These are phyloP conservation scores for Drosophila paulistorum DNA, from an alignment of 1,140 invertebrate species.

Conservation along the genomic window DNA sequence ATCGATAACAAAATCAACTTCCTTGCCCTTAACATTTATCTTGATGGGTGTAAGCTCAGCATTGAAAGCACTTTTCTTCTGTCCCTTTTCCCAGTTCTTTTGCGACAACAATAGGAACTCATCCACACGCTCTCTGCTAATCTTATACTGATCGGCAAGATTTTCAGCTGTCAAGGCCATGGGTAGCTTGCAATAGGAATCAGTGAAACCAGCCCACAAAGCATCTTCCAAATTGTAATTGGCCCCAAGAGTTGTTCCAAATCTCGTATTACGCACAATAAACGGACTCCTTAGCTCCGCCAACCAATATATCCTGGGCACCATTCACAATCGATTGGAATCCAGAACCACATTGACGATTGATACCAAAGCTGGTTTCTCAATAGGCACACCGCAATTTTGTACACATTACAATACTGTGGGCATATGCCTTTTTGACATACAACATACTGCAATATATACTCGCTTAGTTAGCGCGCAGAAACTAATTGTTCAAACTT, in stretches of 20 bases:
- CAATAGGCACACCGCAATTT: slow-evolving; percentile 92
- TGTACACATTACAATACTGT: too few species aligned
- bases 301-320: slow-evolving; percentile 94
- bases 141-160: slow-evolving; percentile 94
- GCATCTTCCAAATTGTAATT: slow-evolving; percentile 94
- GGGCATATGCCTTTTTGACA: too few species aligned
- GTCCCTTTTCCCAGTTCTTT: slow-evolving; percentile 91
- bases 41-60: slow-evolving; percentile 95
- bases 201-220: slow-evolving; percentile 95
- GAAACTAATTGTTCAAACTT: too few species aligned
- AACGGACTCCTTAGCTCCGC: slow-evolving; percentile 94
- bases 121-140: slow-evolving; percentile 94
- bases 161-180: slow-evolving; percentile 99
- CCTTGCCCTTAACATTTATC: slow-evolving; percentile 92
- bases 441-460: too few species aligned
- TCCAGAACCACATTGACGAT: slow-evolving; percentile 96
- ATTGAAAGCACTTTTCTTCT: slow-evolving; percentile 94
- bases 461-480: too few species aligned
- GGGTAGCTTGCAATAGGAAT: slow-evolving; percentile 94
- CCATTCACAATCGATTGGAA: slow-evolving; percentile 97
- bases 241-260: slow-evolving; percentile 93
- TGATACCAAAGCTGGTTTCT: slow-evolving; percentile 92
- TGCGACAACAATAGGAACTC: slow-evolving; percentile 94
- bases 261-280: slow-evolving; percentile 93
- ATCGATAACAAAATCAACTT: slow-evolving; percentile 91